Evolutionary conservation across 2,113 vertebrate species (phyloP).

Genomic region (Rhinogobius similis): DNA sequence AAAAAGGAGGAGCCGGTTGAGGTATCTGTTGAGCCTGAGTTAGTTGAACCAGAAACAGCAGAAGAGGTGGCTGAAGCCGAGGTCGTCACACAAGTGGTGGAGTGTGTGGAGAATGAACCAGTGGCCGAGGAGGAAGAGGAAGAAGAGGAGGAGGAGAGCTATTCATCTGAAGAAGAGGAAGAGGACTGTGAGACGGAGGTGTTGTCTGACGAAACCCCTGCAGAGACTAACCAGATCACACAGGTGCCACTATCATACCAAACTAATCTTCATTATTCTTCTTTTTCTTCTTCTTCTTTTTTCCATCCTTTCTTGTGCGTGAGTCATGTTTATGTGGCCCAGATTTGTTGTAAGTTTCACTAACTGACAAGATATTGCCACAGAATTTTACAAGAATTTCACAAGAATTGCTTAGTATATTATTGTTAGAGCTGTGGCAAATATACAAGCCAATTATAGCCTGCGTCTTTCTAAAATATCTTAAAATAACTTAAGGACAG

Average conservation of each 20-base stretch:
- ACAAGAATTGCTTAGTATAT: no score
- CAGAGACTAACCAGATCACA: conserved; percentile 15
- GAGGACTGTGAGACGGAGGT: conserved; percentile 28
- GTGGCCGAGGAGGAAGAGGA: conserved; percentile 24
- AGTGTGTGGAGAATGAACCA: conserved; percentile 4
- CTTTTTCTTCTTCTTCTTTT: neutral
- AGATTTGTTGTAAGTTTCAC: neutral
- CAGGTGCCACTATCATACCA: conserved; percentile 39
- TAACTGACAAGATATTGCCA: no score
- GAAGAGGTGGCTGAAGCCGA: neutral
- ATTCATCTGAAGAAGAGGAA: conserved; percentile 15
- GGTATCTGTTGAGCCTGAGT: neutral
- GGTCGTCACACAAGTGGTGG: conserved; percentile 17
- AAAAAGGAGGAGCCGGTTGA: conserved; percentile 1
- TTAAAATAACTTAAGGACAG: no score
- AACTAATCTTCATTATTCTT: neutral
- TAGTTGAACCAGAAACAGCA: conserved; percentile 7
- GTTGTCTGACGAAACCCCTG: conserved; percentile 17
- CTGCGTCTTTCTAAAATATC: no score
- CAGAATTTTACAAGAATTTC: no score
- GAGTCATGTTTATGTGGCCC: neutral
- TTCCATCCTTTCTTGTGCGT: neutral
- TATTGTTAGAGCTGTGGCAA: no score
- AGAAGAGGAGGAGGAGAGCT: conserved; percentile 24
- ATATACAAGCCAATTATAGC: no score